Percentiles rank a stretch among this genome's conserved stretches.
phyloP scores from a whole-genome alignment of 2,888 invertebrate species.

The Andrena flavipes region DNA sequence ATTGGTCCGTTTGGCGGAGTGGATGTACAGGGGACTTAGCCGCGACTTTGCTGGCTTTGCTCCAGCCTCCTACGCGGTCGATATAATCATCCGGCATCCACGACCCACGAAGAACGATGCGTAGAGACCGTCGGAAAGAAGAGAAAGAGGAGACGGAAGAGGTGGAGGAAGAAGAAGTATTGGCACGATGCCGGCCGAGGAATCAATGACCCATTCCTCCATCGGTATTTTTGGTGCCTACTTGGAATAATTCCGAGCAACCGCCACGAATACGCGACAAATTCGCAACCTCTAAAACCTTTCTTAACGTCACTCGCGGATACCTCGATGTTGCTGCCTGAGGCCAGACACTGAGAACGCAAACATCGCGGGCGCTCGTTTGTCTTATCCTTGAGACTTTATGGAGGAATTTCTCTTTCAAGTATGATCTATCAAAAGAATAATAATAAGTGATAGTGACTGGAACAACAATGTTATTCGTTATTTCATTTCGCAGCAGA shows the following conservation, averaged over 20 bases:
- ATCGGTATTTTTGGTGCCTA: conserved; percentile 75
- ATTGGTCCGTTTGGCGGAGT: conserved; percentile 11
- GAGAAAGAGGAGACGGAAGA: conserved; percentile 35
- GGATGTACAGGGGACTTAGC: conserved; percentile 56
- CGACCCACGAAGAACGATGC: conserved; percentile 67
- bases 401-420: too few species aligned
- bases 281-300: conserved; percentile 5
- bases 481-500: too few species aligned
- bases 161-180: conserved; percentile 67
- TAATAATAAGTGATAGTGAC: too few species aligned
- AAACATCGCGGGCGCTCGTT: too few species aligned
- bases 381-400: too few species aligned
- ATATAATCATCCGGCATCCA: conserved; percentile 81
- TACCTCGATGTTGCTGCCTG: neutral
- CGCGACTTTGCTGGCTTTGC: conserved; percentile 74
- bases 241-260: conserved; percentile 67
- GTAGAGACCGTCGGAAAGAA: conserved; percentile 54
- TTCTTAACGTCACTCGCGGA: neutral
- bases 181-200: conserved; percentile 79
- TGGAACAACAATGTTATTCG: too few species aligned
- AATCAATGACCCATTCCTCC: conserved; percentile 81
- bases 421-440: too few species aligned
- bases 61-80: conserved; percentile 83
- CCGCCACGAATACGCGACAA: conserved; percentile 45
- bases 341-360: neutral